Percentiles rank a stretch among this genome's conserved stretches.
Conservation (phyloP, 2,888 invertebrate genomes). For the Nephrotoma appendiculata region DNA sequence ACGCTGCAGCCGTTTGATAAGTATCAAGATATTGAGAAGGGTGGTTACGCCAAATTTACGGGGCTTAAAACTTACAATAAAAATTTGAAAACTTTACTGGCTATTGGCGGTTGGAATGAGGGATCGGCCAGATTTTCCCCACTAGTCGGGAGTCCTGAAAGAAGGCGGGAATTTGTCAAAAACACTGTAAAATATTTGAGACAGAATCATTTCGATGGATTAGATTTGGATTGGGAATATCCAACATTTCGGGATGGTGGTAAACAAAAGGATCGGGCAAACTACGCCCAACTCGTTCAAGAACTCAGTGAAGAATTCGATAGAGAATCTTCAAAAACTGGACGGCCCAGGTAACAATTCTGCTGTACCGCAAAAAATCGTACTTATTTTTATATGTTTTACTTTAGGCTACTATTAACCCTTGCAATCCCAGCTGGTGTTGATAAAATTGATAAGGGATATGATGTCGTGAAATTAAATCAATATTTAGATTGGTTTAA, state of each 20-base stretch:
- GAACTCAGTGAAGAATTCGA: constrained; percentile 84
- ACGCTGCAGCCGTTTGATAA: constrained; percentile 85
- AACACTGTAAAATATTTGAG: constrained; percentile 74
- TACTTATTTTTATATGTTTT: background rate
- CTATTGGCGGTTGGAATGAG: constrained; percentile 90
- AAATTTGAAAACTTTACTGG: constrained; percentile 75
- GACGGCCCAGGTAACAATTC: constrained; percentile 39
- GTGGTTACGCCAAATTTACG: constrained; percentile 87
- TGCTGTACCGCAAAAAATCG: background rate
- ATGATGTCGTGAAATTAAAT: constrained; percentile 74
- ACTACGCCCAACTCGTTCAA: constrained; percentile 77
- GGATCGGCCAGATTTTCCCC: constrained; percentile 76
- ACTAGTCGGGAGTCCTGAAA: constrained; percentile 65
- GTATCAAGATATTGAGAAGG: constrained; percentile 91
- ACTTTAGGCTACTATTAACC: constrained; percentile 54
- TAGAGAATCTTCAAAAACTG: constrained; percentile 68
- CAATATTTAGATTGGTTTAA: constrained; percentile 88
- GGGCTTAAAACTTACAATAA: constrained; percentile 88
- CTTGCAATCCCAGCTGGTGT: constrained; percentile 92
- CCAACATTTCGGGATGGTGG: constrained; percentile 42
- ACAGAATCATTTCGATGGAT: constrained; percentile 84
- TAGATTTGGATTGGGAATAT: constrained; percentile 79
- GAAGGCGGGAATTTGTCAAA: constrained; percentile 67
- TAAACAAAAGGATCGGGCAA: constrained; percentile 66
- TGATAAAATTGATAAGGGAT: constrained; percentile 86